These are phyloP conservation scores for Monochamus alternatus DNA, from an alignment of 2,888 invertebrate genomes.

Conservation along the genomic window DNA sequence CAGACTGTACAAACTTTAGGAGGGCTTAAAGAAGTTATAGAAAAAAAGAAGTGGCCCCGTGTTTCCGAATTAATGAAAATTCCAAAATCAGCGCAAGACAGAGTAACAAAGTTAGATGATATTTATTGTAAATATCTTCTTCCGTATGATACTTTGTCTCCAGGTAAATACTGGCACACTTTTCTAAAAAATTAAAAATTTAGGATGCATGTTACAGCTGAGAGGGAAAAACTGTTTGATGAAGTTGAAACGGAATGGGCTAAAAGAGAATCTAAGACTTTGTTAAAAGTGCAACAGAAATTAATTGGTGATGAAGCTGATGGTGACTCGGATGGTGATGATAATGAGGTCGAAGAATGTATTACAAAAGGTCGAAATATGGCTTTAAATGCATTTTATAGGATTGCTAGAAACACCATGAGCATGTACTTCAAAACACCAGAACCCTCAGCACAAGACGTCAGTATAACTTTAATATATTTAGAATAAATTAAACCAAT, in stretches of 20 bases:
- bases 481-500: background rate
- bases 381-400: slow-evolving; percentile 85
- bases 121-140: slow-evolving; percentile 93
- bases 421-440: slow-evolving; percentile 84
- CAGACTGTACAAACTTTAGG: slow-evolving; percentile 89
- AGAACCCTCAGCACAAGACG: slow-evolving; percentile 78
- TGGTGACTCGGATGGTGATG: slow-evolving; percentile 68
- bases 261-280: slow-evolving; percentile 74
- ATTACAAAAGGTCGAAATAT: slow-evolving; percentile 86
- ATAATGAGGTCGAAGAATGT: slow-evolving; percentile 82
- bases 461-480: slow-evolving; percentile 60
- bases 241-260: slow-evolving; percentile 85
- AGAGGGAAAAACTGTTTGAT: slow-evolving; percentile 81
- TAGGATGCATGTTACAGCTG: slow-evolving; percentile 71
- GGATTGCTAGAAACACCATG: slow-evolving; percentile 87
- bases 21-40: slow-evolving; percentile 89
- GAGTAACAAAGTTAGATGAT: slow-evolving; percentile 87
- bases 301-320: slow-evolving; percentile 61
- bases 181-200: background rate
- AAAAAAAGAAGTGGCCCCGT: slow-evolving; percentile 90
- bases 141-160: slow-evolving; percentile 89
- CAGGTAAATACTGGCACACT: slow-evolving; percentile 70
- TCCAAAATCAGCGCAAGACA: slow-evolving; percentile 84
- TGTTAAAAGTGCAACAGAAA: slow-evolving; percentile 60
- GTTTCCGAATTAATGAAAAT: slow-evolving; percentile 93